These are phyloP conservation scores for Acleris literana DNA, from an alignment of 2,888 invertebrate species.

Conservation along the genomic window DNA sequence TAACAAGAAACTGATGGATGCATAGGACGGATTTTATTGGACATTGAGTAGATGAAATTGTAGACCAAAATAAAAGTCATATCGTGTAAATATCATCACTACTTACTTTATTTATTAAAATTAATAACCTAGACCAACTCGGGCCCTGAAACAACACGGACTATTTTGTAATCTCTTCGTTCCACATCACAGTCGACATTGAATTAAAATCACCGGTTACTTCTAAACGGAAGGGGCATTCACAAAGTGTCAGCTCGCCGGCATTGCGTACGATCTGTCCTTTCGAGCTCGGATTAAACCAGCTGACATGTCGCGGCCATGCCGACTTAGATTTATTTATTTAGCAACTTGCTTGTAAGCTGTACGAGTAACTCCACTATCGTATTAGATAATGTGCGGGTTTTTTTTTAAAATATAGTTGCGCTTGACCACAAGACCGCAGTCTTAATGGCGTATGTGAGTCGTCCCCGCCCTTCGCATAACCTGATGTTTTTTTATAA, in stretches of 20 bases:
- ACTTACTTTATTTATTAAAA: too few relatives aligned
- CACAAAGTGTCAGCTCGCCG: conserved; percentile 11
- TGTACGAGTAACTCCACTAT: background rate
- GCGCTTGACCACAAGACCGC: too few relatives aligned
- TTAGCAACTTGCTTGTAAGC: background rate
- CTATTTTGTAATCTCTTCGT: background rate
- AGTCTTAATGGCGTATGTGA: too few relatives aligned
- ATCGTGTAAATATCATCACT: too few relatives aligned
- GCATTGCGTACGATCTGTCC: conserved; percentile 18
- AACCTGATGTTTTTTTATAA: too few relatives aligned
- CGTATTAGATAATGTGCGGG: background rate
- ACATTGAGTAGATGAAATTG: too few relatives aligned
- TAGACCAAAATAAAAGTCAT: too few relatives aligned
- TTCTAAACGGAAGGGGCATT: background rate
- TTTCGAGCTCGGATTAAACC: conserved; percentile 22
- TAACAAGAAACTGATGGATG: too few relatives aligned
- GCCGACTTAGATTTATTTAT: background rate
- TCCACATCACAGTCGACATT: background rate
- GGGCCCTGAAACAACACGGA: background rate
- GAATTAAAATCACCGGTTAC: conserved; percentile 4
- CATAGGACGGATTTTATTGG: too few relatives aligned
- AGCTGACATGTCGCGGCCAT: conserved; percentile 25
- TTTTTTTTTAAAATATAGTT: background rate
- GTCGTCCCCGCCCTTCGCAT: too few relatives aligned
- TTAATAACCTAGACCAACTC: background rate